Evolutionary conservation across 2,797 vertebrate species (phyloP), one percentile per base, ranked within the genome.

Genomic region (Eleutherodactylus coqui): DNA sequence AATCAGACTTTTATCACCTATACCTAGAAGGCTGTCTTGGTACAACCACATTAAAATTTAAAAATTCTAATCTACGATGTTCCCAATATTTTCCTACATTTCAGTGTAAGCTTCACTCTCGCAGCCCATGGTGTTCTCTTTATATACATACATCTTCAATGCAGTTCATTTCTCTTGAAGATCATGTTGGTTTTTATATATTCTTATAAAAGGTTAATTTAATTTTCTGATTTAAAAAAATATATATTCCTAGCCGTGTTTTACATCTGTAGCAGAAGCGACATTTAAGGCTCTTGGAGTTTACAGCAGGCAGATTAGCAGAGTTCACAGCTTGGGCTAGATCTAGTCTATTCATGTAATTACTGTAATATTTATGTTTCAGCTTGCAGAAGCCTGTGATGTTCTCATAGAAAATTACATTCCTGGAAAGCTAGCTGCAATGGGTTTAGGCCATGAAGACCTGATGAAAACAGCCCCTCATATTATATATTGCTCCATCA

Each of bases 401-500:
- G 94, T 99, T 75, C 91, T 99, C 88, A 92, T 99, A 85, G 97
- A 99, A 89, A 99, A 99, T 93, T 99, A 95, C 60, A 11, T 99
- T 8, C 97, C 98, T 36, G 97, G 97, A 11, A 99, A 98, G 73
- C 94, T 99, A 27, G 79, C 90, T 70, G 89, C 93, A 88, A 90
- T 99, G 95, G 95, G 96, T 51, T 92, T 99, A 41, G 97, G 97
- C 14, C 97, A 96, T 76, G 91, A 95, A 88, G 94, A 97, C 62
- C 91, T 99, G 67, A 93, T 90, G 19, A 87, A 90, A 89, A 84
- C 92, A 67, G 96, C 97, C 77, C 97, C 97, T 41, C 92, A 89
- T 0, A 92, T 98, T 83, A 85, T 99, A 84, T 99, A 98, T 90
- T 99, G 97, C 88, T 99, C 97, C 85, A 96, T 99, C 84, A 95